Conservation (phyloP, 1,140 invertebrate genomes). For the Chrysopa pallens region DNA sequence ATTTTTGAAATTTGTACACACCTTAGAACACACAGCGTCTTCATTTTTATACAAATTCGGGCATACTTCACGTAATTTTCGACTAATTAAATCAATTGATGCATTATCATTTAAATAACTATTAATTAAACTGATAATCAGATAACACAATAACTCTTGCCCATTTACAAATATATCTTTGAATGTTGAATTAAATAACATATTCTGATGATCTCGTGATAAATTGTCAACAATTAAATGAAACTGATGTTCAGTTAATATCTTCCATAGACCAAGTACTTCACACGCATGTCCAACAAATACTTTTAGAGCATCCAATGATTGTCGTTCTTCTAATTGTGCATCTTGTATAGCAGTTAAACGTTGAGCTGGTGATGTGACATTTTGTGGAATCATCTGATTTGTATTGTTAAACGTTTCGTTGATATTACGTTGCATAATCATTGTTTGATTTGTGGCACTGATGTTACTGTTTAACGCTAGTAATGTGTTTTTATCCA, state of each 20-base stretch:
- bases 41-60: slow-evolving; percentile 87
- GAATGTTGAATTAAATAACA: slow-evolving; percentile 35
- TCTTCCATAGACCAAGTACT: slow-evolving; percentile 83
- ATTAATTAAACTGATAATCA: slow-evolving; percentile 60
- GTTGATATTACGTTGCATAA: background rate
- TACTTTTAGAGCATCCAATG: slow-evolving; percentile 55
- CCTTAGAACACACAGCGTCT: slow-evolving; percentile 88
- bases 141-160: slow-evolving; percentile 56
- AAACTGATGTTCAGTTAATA: slow-evolving; percentile 85
- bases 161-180: slow-evolving; percentile 70
- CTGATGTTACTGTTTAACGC: slow-evolving; percentile 6
- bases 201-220: slow-evolving; percentile 34
- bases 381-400: background rate
- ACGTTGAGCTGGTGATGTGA: slow-evolving; percentile 6
- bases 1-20: slow-evolving; percentile 19
- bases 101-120: slow-evolving; percentile 90
- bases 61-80: slow-evolving; percentile 75
- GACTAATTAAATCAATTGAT: slow-evolving; percentile 78
- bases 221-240: slow-evolving; percentile 58
- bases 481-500: slow-evolving; percentile 40
- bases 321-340: slow-evolving; percentile 40
- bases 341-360: slow-evolving; percentile 14
- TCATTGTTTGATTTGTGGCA: background rate
- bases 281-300: slow-evolving; percentile 71
- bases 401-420: background rate